Evolutionary conservation across 2,113 vertebrate genomes (phyloP), one percentile per base, ranked within the genome.

Genomic region (Pelmatolapia mariae): DNA sequence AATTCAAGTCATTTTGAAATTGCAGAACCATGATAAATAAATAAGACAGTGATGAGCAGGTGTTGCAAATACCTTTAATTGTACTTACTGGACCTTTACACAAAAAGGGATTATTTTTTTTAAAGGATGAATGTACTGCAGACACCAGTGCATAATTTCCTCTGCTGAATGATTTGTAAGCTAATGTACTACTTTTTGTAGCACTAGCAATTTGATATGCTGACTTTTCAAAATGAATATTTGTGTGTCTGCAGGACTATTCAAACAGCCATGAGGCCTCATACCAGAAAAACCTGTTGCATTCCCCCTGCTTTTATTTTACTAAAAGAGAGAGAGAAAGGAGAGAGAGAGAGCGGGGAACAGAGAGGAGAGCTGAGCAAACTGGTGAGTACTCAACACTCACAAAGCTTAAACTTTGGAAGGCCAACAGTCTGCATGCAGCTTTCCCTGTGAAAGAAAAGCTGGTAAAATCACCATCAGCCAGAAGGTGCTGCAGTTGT

Each of bases 271-370:
- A 92, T 76, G 86, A 97, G 95, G 95, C 95, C 91, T 96, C 90
- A 96, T 96, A 97, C 96, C 96, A 97, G 97, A 98, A 98, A 98
- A 98, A 97, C 96, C 97, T 98, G 97, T 97, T 96, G 91, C 97
- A 96, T 96, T 96, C 91, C 91, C 86, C 81, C 96, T 88, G 82
- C 78, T 91, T 93, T 93, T 87, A 81, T 93, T 94, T 94, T 87
- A 89, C 87, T 88, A 47, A 80, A 38, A 88, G 53, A 92, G 78
- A 92, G 79, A 84, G 57, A 61, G 86, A 84, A 59, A 84, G 2
- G 92, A 78, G 83, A 84, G 88, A 84, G 89, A 85, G 81, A 47
- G 43, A 12, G 95, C 94, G 81, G 24, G 61, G 22, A 40, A 80
- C 45, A 19, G 87, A 80, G 85, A 85, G 4, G 73, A 96, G 97